phyloP scores from a whole-genome alignment of 2,113 vertebrate genomes.

The Eulacestoma nigropectus region DNA sequence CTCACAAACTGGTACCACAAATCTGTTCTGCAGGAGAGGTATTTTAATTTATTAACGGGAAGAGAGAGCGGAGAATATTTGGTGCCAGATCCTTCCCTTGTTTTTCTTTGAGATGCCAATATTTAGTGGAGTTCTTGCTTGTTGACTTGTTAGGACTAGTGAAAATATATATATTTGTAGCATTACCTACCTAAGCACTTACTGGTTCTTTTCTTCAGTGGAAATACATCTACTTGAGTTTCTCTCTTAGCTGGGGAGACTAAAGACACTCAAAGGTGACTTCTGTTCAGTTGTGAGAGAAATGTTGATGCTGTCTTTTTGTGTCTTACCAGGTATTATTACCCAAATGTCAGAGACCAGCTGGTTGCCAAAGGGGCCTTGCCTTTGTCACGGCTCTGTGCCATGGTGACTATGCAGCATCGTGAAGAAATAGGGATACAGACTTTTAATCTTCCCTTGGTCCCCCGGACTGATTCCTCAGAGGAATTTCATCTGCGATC shows the following conservation, averaged over 20 bases:
- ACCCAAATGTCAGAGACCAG: slow-evolving; percentile 94
- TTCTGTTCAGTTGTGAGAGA: not conserved
- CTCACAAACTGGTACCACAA: not conserved
- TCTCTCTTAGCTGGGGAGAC: not conserved
- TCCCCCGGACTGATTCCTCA: slow-evolving; percentile 68
- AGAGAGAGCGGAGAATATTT: not conserved
- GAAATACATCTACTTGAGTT: not conserved
- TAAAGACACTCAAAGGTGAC: not conserved
- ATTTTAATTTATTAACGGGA: not conserved
- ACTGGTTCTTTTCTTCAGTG: not conserved
- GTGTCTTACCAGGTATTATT: slow-evolving; percentile 85
- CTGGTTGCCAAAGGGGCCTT: slow-evolving; percentile 86
- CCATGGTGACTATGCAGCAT: slow-evolving; percentile 88
- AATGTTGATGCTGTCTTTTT: not conserved
- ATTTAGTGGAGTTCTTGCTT: not conserved
- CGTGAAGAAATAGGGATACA: slow-evolving; percentile 76
- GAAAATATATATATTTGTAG: not conserved
- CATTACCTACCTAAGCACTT: not conserved
- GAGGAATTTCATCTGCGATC: slow-evolving; percentile 60
- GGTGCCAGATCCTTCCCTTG: not conserved
- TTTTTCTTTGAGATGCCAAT: not conserved
- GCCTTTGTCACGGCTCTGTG: slow-evolving; percentile 88
- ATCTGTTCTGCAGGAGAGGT: not conserved
- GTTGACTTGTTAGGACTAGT: not conserved
- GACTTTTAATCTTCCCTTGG: slow-evolving; percentile 85